Conservation (phyloP, 2,888 invertebrate genomes). For the Alcis repandata region DNA sequence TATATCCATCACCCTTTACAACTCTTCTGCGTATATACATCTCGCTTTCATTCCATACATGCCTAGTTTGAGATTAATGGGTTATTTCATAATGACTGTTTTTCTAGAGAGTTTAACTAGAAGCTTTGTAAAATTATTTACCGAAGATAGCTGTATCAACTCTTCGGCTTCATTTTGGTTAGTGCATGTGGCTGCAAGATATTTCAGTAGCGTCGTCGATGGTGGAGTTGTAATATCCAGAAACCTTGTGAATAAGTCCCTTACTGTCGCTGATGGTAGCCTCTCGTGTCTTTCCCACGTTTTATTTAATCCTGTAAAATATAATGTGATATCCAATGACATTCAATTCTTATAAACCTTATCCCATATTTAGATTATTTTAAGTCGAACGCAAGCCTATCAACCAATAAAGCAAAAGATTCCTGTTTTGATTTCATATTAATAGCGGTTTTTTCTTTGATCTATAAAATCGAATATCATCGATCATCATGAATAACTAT, state of each 20-base stretch:
- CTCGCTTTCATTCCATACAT: not conserved
- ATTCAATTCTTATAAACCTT: not conserved
- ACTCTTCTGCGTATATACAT: not conserved
- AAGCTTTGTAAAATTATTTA: conserved; percentile 65
- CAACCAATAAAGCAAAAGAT: no score
- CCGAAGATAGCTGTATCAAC: conserved; percentile 91
- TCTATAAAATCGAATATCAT: not conserved
- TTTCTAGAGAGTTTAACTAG: not conserved
- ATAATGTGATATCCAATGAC: not conserved
- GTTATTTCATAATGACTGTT: not conserved
- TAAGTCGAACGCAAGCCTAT: no score
- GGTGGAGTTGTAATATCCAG: conserved; percentile 97
- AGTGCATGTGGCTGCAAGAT: conserved; percentile 92
- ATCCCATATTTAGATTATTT: no score
- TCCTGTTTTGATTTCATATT: no score
- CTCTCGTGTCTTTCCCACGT: conserved; percentile 95
- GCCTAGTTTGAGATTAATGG: not conserved
- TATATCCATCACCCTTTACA: not conserved
- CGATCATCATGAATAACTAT: not conserved
- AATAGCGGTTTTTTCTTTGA: not conserved
- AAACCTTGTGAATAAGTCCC: conserved; percentile 92
- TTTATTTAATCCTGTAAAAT: conserved; percentile 90
- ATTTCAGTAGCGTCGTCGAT: conserved; percentile 92
- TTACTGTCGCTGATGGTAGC: conserved; percentile 90
- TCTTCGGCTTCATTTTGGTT: conserved; percentile 90